Conservation (phyloP, 1,140 invertebrate species). For the Drosophila subpulchrella region DNA sequence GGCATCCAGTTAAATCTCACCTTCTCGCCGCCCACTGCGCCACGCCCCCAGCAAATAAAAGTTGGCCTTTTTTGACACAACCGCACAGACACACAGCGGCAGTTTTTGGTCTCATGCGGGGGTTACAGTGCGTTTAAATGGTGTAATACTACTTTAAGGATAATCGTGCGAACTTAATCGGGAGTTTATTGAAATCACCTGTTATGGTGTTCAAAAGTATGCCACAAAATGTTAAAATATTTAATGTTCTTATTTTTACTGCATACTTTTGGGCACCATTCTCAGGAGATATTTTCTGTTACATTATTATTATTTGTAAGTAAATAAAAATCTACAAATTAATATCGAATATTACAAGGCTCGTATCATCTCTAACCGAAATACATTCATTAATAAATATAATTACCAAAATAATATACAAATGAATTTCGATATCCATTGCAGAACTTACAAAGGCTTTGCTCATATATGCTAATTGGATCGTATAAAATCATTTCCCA, state of each 20-base stretch:
- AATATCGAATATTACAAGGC: background rate
- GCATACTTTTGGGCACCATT: no score
- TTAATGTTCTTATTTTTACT: no score
- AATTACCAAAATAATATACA: background rate
- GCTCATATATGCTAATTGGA: background rate
- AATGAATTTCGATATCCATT: background rate
- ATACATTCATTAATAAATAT: background rate
- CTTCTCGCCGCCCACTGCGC: conserved; percentile 8
- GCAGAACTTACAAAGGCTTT: background rate
- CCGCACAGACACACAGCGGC: conserved; percentile 33
- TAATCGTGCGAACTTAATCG: background rate
- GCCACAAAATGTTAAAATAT: no score
- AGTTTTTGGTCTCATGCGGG: conserved; percentile 13
- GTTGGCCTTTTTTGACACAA: conserved; percentile 56
- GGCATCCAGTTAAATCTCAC: conserved; percentile 48
- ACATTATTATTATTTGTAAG: no score
- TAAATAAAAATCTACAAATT: no score
- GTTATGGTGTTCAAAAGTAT: background rate
- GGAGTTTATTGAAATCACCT: background rate
- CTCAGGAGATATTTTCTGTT: no score
- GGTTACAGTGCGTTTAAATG: conserved; percentile 33
- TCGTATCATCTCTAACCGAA: background rate
- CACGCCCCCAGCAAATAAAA: conserved; percentile 55
- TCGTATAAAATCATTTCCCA: background rate
- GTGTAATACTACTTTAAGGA: background rate